Evolutionary conservation across 2,888 invertebrate genomes (phyloP), one percentile per base, ranked within the genome.

Genomic region (Nemoura dubitans): DNA sequence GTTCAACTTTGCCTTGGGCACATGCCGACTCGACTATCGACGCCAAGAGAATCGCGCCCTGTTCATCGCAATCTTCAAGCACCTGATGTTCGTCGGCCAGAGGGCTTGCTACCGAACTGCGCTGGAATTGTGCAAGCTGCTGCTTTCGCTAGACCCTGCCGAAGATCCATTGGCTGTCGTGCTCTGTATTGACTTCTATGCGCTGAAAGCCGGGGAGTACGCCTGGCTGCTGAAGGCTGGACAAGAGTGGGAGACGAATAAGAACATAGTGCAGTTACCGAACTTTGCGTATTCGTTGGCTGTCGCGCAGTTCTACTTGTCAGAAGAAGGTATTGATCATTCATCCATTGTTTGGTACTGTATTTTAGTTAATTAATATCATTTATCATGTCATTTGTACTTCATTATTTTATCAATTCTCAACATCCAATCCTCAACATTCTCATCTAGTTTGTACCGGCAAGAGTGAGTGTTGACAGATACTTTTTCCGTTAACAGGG

Each of bases 271-370:
- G 77, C 96, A 96, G 91, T 92, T 98, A 87, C 98, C 98, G n/a
- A 98, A 97, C 91, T 96, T 97, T 93, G 95, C 96, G 0, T 97
- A 95, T 91, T 97, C 97, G 0, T 92, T 96, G 87, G 96, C 97
- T 0, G 92, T 97, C 89, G 96, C 96, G 0, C 92, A 95, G 89
- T 96, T 95, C 90, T 93, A 94, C 89, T 89, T 93, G 30, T 92
- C 92, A 76, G 91, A 93, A 83, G 92, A 91, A 88, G 88, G 89
- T 29, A 36, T n/a, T n/a, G n/a, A n/a, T n/a, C n/a, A n/a, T n/a
- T n/a, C n/a, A n/a, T n/a, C n/a, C n/a, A n/a, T n/a, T n/a, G n/a
- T n/a, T n/a, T n/a, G n/a, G n/a, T n/a, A n/a, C n/a, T n/a, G n/a
- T n/a, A n/a, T n/a, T n/a, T n/a, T n/a, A n/a, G n/a, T n/a, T n/a